A percentile compares a stretch with the other conserved stretches of the same genome.
Evolutionary conservation across 1,140 invertebrate genomes (phyloP).

Genomic region (Atopsyche davidsoni): DNA sequence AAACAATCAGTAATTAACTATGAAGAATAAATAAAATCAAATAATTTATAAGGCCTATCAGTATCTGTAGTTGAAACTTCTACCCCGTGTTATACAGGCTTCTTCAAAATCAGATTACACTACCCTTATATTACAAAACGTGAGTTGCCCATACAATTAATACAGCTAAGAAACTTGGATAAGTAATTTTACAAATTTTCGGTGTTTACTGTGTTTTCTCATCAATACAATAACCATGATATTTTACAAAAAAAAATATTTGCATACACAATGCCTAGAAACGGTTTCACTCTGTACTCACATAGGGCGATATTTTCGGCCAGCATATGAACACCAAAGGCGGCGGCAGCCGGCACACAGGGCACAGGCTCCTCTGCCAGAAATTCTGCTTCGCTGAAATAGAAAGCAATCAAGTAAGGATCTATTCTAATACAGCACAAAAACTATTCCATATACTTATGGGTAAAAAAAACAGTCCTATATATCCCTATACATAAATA

Average conservation of each 20-base stretch:
- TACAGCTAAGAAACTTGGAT: not conserved
- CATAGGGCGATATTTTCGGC: constrained; percentile 39
- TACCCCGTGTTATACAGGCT: no score
- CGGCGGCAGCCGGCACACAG: no score
- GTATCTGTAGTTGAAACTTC: not conserved
- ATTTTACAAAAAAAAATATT: not conserved
- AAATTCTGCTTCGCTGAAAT: constrained; percentile 35
- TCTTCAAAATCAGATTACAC: no score
- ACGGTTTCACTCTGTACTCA: not conserved
- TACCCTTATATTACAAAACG: no score
- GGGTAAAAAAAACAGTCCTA: not conserved
- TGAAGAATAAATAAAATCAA: no score
- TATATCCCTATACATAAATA: not conserved
- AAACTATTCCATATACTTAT: not conserved
- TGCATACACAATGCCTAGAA: no score
- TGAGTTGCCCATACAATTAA: no score
- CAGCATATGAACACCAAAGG: no score
- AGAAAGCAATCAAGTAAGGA: constrained; percentile 16
- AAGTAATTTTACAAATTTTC: not conserved
- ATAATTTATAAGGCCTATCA: not conserved
- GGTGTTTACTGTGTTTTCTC: not conserved
- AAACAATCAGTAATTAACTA: no score
- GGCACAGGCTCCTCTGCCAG: no score
- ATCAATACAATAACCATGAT: not conserved
- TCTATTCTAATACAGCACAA: not conserved